Evolutionary conservation across 2,888 invertebrate species (phyloP).

Genomic region (Odontothrips loti): DNA sequence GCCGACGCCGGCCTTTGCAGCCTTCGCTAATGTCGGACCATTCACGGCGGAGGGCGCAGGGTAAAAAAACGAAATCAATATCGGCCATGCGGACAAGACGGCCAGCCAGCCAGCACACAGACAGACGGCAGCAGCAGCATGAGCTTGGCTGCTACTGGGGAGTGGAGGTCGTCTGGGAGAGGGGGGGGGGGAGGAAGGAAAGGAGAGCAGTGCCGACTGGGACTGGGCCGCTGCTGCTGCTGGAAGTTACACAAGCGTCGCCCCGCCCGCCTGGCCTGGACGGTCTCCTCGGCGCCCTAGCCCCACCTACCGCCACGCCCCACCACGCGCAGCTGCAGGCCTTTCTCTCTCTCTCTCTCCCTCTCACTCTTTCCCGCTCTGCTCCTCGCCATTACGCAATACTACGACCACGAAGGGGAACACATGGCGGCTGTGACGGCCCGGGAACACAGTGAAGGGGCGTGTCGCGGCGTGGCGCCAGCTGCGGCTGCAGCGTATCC

Average conservation of each 20-base stretch:
- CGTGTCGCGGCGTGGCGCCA: conserved; percentile 4
- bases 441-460: not conserved
- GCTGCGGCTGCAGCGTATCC: not conserved
- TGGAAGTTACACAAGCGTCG: conserved; percentile 18
- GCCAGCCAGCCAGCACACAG: not conserved
- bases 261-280: not conserved
- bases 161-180: not conserved
- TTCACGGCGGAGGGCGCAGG: too few species aligned
- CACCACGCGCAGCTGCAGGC: not conserved
- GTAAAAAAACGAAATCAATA: not conserved
- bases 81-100: not conserved
- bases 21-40: too few species aligned
- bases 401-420: not conserved
- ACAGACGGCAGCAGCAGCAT: too few species aligned
- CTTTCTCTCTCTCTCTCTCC: conserved; percentile 1
- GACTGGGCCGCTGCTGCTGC: not conserved
- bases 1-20: too few species aligned
- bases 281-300: too few species aligned
- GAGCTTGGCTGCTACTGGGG: not conserved
- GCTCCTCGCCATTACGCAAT: not conserved
- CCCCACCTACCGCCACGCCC: not conserved
- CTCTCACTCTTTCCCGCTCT: not conserved
- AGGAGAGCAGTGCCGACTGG: not conserved
- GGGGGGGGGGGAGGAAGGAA: not conserved
- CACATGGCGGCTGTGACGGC: not conserved